These are phyloP conservation scores for Neosilurus hyrtlii DNA, from an alignment of 2,797 vertebrate genomes.

Conservation along the genomic window DNA sequence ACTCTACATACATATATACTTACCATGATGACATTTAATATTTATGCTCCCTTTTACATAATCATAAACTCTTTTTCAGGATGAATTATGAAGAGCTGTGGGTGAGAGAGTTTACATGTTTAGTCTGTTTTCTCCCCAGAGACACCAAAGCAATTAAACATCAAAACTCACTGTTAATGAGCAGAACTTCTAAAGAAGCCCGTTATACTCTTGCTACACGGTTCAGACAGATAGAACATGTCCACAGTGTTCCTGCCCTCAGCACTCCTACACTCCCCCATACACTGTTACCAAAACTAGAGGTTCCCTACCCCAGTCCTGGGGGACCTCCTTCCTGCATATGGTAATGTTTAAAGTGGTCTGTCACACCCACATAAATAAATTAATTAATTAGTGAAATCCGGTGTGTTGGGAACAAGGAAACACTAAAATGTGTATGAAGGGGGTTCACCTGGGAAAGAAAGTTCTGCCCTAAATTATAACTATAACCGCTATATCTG, in stretches of 20 bases:
- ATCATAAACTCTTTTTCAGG: conserved; percentile 15
- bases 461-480: background rate
- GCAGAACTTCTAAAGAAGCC: background rate
- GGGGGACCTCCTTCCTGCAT: too few relatives aligned
- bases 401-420: too few relatives aligned
- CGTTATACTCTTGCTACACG: background rate
- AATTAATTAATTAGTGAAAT: background rate
- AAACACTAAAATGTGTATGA: too few relatives aligned
- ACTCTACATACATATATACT: background rate
- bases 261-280: conserved; percentile 38
- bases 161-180: background rate
- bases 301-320: too few relatives aligned
- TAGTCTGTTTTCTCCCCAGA: conserved; percentile 19
- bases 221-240: background rate
- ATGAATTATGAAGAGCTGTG: background rate
- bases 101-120: background rate
- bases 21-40: conserved; percentile 23
- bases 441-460: too few relatives aligned
- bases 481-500: background rate
- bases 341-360: too few relatives aligned
- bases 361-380: too few relatives aligned
- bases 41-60: conserved; percentile 43
- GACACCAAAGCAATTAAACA: conserved; percentile 33
- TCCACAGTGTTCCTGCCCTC: background rate
- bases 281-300: background rate